Conservation (phyloP, 2,113 vertebrate species). For the Neotoma lepida region DNA sequence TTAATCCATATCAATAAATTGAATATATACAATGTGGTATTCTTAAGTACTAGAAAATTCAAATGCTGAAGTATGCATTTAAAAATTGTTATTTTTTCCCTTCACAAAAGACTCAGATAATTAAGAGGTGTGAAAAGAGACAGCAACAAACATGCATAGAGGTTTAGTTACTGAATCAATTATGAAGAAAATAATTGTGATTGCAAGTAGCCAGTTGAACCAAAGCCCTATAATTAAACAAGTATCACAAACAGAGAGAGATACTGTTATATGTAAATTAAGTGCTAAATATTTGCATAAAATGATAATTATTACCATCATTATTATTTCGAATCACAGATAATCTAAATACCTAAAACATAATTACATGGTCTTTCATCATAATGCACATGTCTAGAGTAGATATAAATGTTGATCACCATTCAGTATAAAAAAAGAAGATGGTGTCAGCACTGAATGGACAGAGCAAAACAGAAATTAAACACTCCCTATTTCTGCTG, state of each 20-base stretch:
- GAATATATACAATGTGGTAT: neutral
- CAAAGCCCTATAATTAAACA: constrained; percentile 65
- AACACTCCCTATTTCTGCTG: neutral
- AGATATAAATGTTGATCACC: constrained; percentile 4
- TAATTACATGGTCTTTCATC: constrained; percentile 31
- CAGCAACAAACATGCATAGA: neutral
- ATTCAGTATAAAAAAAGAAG: neutral
- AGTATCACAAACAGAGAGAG: constrained; percentile 8
- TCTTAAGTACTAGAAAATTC: neutral
- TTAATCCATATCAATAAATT: neutral
- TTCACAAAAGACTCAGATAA: neutral
- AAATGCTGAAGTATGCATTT: neutral
- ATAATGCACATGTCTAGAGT: neutral
- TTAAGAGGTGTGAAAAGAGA: neutral
- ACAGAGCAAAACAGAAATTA: neutral
- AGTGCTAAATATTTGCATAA: constrained; percentile 54
- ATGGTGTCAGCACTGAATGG: neutral
- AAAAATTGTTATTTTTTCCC: neutral
- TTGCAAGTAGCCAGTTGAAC: neutral
- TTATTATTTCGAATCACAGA: constrained; percentile 49
- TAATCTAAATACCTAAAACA: constrained; percentile 22
- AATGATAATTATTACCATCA: constrained; percentile 61
- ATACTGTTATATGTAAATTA: constrained; percentile 50
- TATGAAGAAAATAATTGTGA: constrained; percentile 59
- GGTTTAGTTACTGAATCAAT: neutral